phyloP scores from a whole-genome alignment of 2,888 invertebrate genomes.

The Lamproptera curius region DNA sequence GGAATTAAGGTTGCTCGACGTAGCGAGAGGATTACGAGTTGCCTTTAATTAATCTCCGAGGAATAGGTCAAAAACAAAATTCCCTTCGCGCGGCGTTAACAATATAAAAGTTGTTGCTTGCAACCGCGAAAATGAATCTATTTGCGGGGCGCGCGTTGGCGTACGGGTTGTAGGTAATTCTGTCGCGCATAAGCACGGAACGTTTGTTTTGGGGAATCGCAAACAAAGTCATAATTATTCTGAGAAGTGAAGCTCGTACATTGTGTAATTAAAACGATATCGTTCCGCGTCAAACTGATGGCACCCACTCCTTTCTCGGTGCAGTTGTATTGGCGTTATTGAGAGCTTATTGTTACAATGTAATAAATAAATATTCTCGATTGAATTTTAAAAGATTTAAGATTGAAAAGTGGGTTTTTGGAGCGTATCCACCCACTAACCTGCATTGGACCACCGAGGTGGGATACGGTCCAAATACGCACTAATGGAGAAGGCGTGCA shows the following conservation, averaged over 20 bases:
- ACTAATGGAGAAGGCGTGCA: no score
- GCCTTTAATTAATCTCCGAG: no score
- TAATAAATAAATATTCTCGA: no score
- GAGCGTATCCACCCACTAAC: no score
- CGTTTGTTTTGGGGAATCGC: conserved; percentile 70
- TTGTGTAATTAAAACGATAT: conserved; percentile 45
- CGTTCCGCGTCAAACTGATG: conserved; percentile 44
- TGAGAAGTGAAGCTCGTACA: conserved; percentile 50
- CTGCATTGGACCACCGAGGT: no score
- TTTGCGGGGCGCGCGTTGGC: conserved; percentile 64
- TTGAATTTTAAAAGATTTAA: no score
- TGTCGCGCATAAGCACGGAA: conserved; percentile 59
- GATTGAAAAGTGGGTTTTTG: no score
- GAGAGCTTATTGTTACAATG: no score
- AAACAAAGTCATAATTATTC: conserved; percentile 66
- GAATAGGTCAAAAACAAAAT: not conserved
- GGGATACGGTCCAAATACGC: no score
- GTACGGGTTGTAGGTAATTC: conserved; percentile 59
- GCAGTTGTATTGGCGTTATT: no score
- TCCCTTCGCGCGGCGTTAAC: conserved; percentile 25
- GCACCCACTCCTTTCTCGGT: conserved; percentile 23
- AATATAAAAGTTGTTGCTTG: conserved; percentile 60
- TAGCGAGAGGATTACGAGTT: conserved; percentile 29
- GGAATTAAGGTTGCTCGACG: no score
- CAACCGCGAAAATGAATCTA: conserved; percentile 65